Evolutionary conservation across 35 echinoderm and acorn worm genomes (phyloP), one percentile per base, ranked within the genome.

Genomic region (Ophioderma brevispina): DNA sequence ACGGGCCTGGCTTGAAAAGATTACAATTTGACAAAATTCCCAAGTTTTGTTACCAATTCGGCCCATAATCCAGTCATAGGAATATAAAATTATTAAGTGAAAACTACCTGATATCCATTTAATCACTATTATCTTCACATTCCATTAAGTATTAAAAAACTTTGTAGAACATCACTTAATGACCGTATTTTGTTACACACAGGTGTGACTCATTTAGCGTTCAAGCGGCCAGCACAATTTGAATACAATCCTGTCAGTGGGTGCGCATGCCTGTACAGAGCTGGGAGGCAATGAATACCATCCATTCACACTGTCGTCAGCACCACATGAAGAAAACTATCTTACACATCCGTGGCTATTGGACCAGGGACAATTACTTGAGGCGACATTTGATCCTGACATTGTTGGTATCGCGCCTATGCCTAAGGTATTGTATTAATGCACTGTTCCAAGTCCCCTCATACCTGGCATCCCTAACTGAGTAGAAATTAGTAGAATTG

Each of bases 181-280:
- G 21, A 39, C 39, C 19, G 34, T 18, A n/a, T n/a, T 40, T 55
- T 28, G 0, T n/a, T 76, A 40, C 37, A 85, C 81, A 36, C 81
- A 98, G 96, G 88, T 83, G 96, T 98, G 37, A 98, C 96, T 36
- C 82, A 87, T 78, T 64, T 98, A 76, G 81, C 90, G 38, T 98
- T 98, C 40, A 98, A 98, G 49, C 93, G 96, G 21, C 96, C 96
- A 19, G 64, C 78, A 18, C 85, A 42, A 40, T 98, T 98, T 80
- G 96, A 98, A 36, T 98, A 98, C 90, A 98, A 79, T 98, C 96
- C 14, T 93, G 96, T 25, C 96, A 98, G 76, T 98, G 96, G 96
- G 96, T 98, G 43, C 90, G 96, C 10, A 95, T 98, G 36, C 90
- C 96, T 95, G 93, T 88, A 94, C 92, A 82, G 85, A 83, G 31